Evolutionary conservation across 2,888 invertebrate species (phyloP), one percentile per base, ranked within the genome.

Genomic region (Leptinotarsa juncta): DNA sequence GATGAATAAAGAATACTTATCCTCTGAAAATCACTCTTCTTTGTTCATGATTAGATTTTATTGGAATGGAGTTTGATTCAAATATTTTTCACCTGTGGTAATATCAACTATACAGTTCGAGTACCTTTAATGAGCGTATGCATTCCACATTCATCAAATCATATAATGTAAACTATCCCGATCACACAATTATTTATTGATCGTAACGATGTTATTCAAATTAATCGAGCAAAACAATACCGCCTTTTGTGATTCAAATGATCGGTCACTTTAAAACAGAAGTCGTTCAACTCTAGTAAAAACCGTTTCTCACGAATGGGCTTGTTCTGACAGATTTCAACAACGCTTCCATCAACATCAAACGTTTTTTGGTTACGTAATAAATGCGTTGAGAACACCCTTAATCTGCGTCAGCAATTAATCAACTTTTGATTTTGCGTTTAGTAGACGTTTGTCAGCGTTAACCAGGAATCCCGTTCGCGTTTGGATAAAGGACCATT

Each of bases 271-370:
- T 62, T n/a, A 42, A 23, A 57, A 16, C 26, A 62, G 26, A 32
- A 62, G 62, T 32, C 32, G 62, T 62, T 62, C 62, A 62, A 62
- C 62, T 62, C 26, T 26, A 42, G 32, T 62, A 16, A 62, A 62
- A 62, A 62, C 62, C 62, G 18, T 42, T 62, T 62, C 62, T 26
- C 62, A 42, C n/a, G 42, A n/a, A 32, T 42, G 18, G 42, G 32
- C n/a, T 62, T 42, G 32, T 32, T 16, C 62, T 42, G 62, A 62
- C 32, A 62, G 15, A 62, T 62, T 62, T 12, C 32, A 62, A 5
- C 62, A 62, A 60, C n/a, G 32, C 32, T 32, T 62, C 32, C 62
- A 62, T 62, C 62, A 62, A n/a, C 26, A 42, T 62, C 62, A 42
- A 62, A 32, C 32, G 26, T 62, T 51, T 62, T 62, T 42, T 42